phyloP scores from a whole-genome alignment of 2,797 vertebrate genomes.

The Rhabdophis nuchalis region DNA sequence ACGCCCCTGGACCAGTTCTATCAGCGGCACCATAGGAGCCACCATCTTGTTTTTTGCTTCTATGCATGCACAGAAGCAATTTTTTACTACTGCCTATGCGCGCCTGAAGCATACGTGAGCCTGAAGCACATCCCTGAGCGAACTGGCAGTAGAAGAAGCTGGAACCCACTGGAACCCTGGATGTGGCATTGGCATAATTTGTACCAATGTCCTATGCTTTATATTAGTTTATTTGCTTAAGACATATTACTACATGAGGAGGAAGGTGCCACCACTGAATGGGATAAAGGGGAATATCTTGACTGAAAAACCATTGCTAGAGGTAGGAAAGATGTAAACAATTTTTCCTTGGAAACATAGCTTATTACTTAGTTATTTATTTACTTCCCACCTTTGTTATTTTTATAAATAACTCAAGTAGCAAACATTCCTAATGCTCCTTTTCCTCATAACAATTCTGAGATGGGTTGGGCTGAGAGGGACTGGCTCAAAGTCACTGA shows the following conservation, averaged over 20 bases:
- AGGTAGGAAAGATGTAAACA: background rate
- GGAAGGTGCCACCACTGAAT: background rate
- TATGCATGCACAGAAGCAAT: too few relatives aligned
- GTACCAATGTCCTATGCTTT: background rate
- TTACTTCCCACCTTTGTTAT: background rate
- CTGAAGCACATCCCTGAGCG: too few relatives aligned
- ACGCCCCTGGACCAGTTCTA: too few relatives aligned
- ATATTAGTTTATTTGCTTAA: background rate
- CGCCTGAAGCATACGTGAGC: too few relatives aligned
- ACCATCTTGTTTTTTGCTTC: too few relatives aligned
- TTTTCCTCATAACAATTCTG: background rate
- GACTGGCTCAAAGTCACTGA: background rate
- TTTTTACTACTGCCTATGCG: too few relatives aligned
- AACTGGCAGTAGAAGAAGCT: too few relatives aligned
- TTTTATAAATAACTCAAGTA: background rate
- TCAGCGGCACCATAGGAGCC: too few relatives aligned
- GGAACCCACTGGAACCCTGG: too few relatives aligned
- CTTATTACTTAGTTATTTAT: background rate
- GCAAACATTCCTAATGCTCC: background rate
- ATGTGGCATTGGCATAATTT: too few relatives aligned
- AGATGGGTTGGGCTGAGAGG: background rate
- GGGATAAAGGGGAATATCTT: background rate
- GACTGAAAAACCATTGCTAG: background rate
- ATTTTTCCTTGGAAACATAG: background rate
- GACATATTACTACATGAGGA: background rate